These are phyloP conservation scores for Camptogramma bilineatum DNA, from an alignment of 2,888 invertebrate species.

Conservation along the genomic window DNA sequence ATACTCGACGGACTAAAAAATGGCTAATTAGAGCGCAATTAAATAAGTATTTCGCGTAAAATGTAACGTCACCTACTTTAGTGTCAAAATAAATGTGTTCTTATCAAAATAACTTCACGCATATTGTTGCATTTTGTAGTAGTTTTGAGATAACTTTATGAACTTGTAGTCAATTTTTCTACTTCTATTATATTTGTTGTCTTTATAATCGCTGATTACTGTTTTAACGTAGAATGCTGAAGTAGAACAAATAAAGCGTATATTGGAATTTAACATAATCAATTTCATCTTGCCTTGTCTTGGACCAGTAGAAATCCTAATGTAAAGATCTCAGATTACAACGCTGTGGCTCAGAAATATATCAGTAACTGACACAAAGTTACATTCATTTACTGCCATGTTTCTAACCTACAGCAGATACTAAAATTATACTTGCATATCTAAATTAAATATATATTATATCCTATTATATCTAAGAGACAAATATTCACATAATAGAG, in stretches of 20 bases:
- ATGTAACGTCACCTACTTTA: constrained; percentile 33
- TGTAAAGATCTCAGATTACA: constrained; percentile 29
- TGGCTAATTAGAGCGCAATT: not conserved
- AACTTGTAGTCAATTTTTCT: constrained; percentile 41
- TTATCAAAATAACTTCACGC: constrained; percentile 43
- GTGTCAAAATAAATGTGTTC: constrained; percentile 56
- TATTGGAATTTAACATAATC: constrained; percentile 49
- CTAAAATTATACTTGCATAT: constrained; percentile 27
- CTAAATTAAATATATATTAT: constrained; percentile 23
- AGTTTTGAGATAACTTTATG: constrained; percentile 46
- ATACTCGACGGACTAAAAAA: too few species aligned
- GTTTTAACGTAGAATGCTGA: constrained; percentile 27
- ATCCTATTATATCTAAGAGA: constrained; percentile 26
- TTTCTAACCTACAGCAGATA: constrained; percentile 24
- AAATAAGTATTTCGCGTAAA: not conserved
- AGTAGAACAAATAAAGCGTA: constrained; percentile 25
- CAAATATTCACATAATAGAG: constrained; percentile 12
- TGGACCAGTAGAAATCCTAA: constrained; percentile 46
- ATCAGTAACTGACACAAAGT: constrained; percentile 12
- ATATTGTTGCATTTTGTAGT: constrained; percentile 48
- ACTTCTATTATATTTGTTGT: constrained; percentile 39
- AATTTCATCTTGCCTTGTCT: constrained; percentile 56
- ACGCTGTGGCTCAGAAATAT: constrained; percentile 32
- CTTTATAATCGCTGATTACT: constrained; percentile 17
- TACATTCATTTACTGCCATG: constrained; percentile 18